These are phyloP conservation scores for Corvus cornix DNA, from an alignment of 2,113 vertebrate species.

Conservation along the genomic window DNA sequence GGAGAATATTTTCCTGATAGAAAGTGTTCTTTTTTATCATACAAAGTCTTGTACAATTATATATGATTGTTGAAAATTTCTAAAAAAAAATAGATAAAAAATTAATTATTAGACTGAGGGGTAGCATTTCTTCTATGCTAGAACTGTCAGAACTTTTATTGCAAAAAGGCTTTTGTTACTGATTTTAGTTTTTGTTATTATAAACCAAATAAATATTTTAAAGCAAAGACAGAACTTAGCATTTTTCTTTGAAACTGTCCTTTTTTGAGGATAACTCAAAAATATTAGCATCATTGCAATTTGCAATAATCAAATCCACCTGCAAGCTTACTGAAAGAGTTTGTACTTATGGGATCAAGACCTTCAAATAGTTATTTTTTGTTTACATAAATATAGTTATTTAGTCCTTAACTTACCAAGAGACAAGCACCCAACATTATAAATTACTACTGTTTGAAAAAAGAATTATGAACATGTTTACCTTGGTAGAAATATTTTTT, in stretches of 20 bases:
- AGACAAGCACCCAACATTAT: rapidly evolving
- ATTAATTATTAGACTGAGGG: not conserved
- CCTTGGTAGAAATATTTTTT: not conserved
- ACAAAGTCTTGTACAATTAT: not conserved
- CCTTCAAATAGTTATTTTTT: not conserved
- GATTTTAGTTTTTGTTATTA: not conserved
- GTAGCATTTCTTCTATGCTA: not conserved
- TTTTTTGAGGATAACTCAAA: not conserved
- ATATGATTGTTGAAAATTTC: not conserved
- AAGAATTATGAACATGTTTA: not conserved
- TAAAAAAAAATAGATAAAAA: not conserved
- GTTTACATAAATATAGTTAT: not conserved
- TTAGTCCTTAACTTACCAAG: not conserved
- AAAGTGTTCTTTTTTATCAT: not conserved
- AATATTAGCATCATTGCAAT: not conserved
- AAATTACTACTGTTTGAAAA: not conserved
- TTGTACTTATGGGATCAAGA: not conserved
- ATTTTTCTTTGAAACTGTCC: not conserved
- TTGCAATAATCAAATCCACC: not conserved
- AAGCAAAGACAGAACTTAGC: not conserved
- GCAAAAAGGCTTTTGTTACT: not conserved
- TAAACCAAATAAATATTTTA: not conserved
- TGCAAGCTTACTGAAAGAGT: not conserved
- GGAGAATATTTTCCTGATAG: not conserved
- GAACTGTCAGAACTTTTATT: not conserved